Percentiles rank a stretch among this genome's conserved stretches.
Conservation (phyloP, 2,888 invertebrate species). For the Conus canariensis region DNA sequence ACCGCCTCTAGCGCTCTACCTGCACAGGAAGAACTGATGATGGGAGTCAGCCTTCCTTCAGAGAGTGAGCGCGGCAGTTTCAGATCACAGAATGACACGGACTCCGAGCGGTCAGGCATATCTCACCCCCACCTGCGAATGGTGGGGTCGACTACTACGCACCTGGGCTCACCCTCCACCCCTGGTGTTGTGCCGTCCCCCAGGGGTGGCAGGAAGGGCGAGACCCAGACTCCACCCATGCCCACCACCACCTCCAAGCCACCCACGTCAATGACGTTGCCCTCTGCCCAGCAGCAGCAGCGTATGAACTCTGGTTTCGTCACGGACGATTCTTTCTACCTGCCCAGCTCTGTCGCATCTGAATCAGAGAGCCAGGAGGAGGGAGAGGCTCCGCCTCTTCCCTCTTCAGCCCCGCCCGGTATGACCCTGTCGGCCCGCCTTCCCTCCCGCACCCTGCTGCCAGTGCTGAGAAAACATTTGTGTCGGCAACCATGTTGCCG, state of each 20-base stretch:
- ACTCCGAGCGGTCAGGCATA: conserved; percentile 60
- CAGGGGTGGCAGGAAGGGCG: conserved; percentile 47
- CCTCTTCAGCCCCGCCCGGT: conserved; percentile 38
- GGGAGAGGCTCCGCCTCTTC: conserved; percentile 50
- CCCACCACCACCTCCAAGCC: conserved; percentile 47
- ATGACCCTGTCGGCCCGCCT: background rate
- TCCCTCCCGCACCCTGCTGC: conserved; percentile 24
- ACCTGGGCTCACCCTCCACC: conserved; percentile 43
- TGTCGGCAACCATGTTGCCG: conserved; percentile 19
- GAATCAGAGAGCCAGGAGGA: conserved; percentile 51
- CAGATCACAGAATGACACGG: conserved; percentile 72
- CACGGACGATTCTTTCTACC: conserved; percentile 54
- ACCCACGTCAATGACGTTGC: conserved; percentile 1
- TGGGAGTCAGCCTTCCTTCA: conserved; percentile 68
- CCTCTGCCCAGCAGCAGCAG: conserved; percentile 23
- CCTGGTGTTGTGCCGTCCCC: conserved; percentile 15
- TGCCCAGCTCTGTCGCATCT: conserved; percentile 52
- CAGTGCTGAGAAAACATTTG: conserved; percentile 37
- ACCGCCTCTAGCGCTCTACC: conserved; percentile 7
- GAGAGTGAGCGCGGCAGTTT: conserved; percentile 65
- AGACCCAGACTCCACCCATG: conserved; percentile 47
- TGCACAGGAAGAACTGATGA: conserved; percentile 62
- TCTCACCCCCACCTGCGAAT: conserved; percentile 46
- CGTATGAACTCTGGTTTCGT: conserved; percentile 46
- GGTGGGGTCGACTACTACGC: conserved; percentile 47